Percentiles rank a stretch among this genome's conserved stretches.
Conservation (phyloP, 2,113 vertebrate species). For the Bos javanicus region DNA sequence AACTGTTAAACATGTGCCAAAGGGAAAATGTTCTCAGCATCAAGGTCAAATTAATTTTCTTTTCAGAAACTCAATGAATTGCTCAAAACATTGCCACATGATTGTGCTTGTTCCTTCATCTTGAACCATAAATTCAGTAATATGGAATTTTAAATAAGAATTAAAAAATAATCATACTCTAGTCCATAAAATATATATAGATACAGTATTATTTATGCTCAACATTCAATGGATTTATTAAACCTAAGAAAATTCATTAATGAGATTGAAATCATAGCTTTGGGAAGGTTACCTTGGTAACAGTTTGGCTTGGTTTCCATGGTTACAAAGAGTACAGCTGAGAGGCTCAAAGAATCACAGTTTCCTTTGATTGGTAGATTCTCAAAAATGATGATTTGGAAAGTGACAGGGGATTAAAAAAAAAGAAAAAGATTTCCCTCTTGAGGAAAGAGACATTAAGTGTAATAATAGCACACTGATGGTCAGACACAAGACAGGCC, state of each 20-base stretch:
- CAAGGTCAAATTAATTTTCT: constrained; percentile 41
- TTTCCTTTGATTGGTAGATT: constrained; percentile 71
- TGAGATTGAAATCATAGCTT: constrained; percentile 44
- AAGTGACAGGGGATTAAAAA: constrained; percentile 56
- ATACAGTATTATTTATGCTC: background rate
- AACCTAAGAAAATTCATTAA: constrained; percentile 37
- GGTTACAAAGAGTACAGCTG: constrained; percentile 52
- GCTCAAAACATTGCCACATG: background rate
- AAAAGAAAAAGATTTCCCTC: constrained; percentile 27
- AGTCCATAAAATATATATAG: background rate
- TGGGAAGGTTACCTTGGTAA: constrained; percentile 57
- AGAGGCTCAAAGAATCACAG: constrained; percentile 60
- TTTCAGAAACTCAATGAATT: background rate
- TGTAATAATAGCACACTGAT: constrained; percentile 47
- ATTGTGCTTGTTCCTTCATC: background rate
- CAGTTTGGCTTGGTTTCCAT: constrained; percentile 70
- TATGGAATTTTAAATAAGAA: background rate
- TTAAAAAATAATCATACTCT: background rate
- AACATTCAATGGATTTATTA: constrained; percentile 24
- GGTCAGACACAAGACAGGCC: constrained; percentile 27
- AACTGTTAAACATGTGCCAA: background rate
- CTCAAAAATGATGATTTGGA: constrained; percentile 62
- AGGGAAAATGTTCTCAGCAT: background rate
- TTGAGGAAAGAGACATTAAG: constrained; percentile 49
- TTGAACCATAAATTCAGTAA: background rate